These are phyloP conservation scores for Herpetotheres cachinnans DNA, from an alignment of 2,113 vertebrate species.

Conservation along the genomic window DNA sequence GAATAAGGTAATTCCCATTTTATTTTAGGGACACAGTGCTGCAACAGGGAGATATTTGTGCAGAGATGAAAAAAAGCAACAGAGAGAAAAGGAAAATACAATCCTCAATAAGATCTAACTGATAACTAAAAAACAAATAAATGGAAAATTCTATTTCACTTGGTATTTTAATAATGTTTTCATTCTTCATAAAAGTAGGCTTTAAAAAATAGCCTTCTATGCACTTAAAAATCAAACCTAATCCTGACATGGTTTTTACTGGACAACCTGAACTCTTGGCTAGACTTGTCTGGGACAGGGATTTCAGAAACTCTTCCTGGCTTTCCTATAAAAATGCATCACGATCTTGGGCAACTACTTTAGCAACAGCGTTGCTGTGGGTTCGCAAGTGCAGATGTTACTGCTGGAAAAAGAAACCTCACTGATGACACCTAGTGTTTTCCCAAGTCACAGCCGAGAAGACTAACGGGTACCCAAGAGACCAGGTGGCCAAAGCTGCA, in stretches of 20 bases:
- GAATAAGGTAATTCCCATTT: neutral
- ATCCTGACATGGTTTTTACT: conserved; percentile 49
- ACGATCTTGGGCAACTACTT: neutral
- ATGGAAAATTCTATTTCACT: neutral
- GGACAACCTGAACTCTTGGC: conserved; percentile 36
- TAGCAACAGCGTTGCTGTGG: neutral
- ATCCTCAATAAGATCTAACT: neutral
- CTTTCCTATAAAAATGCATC: conserved; percentile 28
- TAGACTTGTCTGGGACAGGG: conserved; percentile 56
- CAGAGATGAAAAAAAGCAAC: neutral
- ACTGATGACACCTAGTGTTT: conserved; percentile 48
- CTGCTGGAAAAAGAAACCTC: neutral
- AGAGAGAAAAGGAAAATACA: neutral
- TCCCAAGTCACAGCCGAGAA: neutral
- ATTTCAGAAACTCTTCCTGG: conserved; percentile 59
- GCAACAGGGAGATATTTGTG: neutral
- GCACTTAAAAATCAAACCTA: neutral
- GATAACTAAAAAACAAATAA: neutral
- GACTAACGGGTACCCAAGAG: neutral
- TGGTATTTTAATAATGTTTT: conserved; percentile 32
- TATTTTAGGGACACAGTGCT: neutral
- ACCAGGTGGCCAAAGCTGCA: neutral
- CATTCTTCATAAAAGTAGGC: neutral
- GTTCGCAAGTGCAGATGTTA: neutral
- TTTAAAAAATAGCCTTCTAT: neutral